Evolutionary conservation across 2,797 vertebrate genomes (phyloP), one percentile per base, ranked within the genome.

Genomic region (Phrynocephalus guinanensis): DNA sequence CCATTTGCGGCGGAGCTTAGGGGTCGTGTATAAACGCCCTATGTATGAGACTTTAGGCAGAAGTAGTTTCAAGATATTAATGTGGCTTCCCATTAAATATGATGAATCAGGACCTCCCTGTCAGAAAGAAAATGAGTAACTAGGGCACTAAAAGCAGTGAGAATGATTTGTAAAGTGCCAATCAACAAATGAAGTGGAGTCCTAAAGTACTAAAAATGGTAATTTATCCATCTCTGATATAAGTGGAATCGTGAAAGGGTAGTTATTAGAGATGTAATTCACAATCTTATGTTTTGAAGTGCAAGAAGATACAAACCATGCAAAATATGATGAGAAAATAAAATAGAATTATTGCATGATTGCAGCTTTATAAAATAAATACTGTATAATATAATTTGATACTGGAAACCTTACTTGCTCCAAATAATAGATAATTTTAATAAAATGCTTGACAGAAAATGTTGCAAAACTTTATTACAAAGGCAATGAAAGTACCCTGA

Each of bases 251-350:
- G 38, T 72, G 13, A 83, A 86, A 86, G 75, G 24, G 6, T 83
- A 78, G 52, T 89, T 52, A 86, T 83, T 86, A 73, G 70, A 68
- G 22, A 82, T 56, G 50, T 44, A 77, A 82, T 89, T 82, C 73
- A 82, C 78, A 89, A 72, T 83, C 81, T 86, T 86, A 79, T 63
- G 50, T 86, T 85, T 75, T 44, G 50, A 83, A 79, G 79, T 83
- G 67, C 44, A 73, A 67, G 30, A 16, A 83, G 85, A 78, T 73
- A 82, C 20, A 86, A 78, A 63, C 50, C 28, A 28, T 60, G 33
- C 66, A 18, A 79, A 79, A 84, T 84, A 44, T 38, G 72, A 66
- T 72, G 67, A 84, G 18, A 28, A 63, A 83, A 66, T 30, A 18
- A 89, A 28, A 77, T 24, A 3, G 71, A 44, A 60, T 18, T 15